Percentiles rank a stretch among this genome's conserved stretches.
Evolutionary conservation across 1,140 invertebrate genomes (phyloP).

Genomic region (Chironomus tepperi): DNA sequence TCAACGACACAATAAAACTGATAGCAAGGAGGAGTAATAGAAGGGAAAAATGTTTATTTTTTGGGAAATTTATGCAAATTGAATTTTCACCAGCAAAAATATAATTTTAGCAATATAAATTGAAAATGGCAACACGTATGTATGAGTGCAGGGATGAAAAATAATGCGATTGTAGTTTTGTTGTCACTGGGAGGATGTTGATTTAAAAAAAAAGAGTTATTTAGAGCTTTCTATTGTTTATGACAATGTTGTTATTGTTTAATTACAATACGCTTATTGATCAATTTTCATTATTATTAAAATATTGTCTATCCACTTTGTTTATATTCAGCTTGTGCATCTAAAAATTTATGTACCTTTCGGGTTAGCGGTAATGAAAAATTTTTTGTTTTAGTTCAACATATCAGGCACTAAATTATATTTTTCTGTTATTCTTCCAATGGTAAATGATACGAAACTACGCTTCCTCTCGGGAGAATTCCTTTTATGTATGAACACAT

Average conservation of each 20-base stretch:
- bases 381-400: neutral
- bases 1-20: neutral
- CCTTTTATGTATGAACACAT: neutral
- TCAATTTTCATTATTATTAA: neutral
- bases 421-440: no score
- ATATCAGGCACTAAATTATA: neutral
- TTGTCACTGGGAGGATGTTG: no score
- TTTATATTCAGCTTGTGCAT: neutral
- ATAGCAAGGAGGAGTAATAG: neutral
- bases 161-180: neutral
- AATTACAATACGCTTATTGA: conserved; percentile 2
- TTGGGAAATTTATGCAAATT: conserved; percentile 19
- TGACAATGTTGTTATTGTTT: conserved; percentile 9
- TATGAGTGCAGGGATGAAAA: neutral
- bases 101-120: neutral
- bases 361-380: no score
- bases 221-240: neutral
- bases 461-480: neutral
- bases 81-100: conserved; percentile 19
- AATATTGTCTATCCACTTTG: neutral
- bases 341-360: no score
- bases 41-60: conserved; percentile 1
- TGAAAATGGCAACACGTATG: neutral
- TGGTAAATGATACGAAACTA: neutral
- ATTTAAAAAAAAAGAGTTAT: no score